These are phyloP conservation scores for Vespertilio murinus DNA, from an alignment of 2,797 vertebrate species.

Conservation along the genomic window DNA sequence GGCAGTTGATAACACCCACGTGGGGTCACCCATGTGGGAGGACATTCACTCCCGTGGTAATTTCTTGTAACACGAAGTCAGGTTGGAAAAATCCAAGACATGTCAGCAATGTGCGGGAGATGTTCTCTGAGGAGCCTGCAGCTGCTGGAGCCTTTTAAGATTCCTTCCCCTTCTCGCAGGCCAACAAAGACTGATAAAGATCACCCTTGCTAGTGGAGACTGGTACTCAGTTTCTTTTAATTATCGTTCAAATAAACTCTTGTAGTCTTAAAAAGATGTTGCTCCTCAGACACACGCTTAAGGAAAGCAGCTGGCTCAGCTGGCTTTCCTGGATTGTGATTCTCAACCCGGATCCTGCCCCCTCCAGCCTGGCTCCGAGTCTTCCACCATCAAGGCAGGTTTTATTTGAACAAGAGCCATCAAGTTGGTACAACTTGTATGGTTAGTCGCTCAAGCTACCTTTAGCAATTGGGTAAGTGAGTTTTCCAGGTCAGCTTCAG, in stretches of 20 bases:
- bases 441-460: conserved; percentile 74
- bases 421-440: conserved; percentile 75
- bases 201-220: conserved; percentile 80
- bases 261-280: conserved; percentile 71
- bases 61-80: conserved; percentile 78
- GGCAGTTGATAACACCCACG: conserved; percentile 71
- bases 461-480: conserved; percentile 28
- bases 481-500: conserved; percentile 75
- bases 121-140: conserved; percentile 78
- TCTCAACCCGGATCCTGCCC: conserved; percentile 72
- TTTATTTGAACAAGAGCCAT: conserved; percentile 81
- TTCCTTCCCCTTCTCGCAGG: conserved; percentile 74
- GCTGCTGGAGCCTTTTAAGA: conserved; percentile 80
- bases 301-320: conserved; percentile 50
- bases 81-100: conserved; percentile 88
- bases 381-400: conserved; percentile 73
- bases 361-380: conserved; percentile 47
- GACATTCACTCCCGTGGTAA: conserved; percentile 70
- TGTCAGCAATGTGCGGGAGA: conserved; percentile 89
- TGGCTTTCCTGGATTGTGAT: conserved; percentile 67
- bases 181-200: conserved; percentile 84
- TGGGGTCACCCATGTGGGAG: conserved; percentile 57
- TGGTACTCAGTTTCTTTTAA: conserved; percentile 83
- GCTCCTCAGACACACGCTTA: conserved; percentile 73
- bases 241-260: conserved; percentile 83